These are phyloP conservation scores for Scarus forsteni DNA, from an alignment of 2,797 vertebrate species.

Conservation along the genomic window DNA sequence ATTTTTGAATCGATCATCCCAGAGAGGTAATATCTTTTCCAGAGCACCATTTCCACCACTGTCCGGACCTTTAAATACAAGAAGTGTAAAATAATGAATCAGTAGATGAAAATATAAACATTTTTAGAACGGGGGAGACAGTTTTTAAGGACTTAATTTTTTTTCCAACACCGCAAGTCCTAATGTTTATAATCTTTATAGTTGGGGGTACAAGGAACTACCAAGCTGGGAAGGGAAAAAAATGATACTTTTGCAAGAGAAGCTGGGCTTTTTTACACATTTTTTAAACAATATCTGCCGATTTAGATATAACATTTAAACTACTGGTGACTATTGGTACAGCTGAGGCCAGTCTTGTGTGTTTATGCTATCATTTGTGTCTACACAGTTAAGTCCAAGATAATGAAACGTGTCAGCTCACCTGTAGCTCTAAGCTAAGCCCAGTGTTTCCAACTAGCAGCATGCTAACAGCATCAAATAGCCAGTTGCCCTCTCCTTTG, in stretches of 20 bases:
- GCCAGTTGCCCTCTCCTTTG: slow-evolving; percentile 90
- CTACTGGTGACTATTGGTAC: too few species aligned
- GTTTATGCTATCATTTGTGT: neutral
- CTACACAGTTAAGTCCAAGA: neutral
- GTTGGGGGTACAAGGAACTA: too few species aligned
- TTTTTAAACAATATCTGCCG: too few species aligned
- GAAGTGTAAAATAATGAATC: neutral
- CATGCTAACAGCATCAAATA: slow-evolving; percentile 93
- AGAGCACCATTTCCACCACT: slow-evolving; percentile 95
- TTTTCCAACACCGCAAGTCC: too few species aligned
- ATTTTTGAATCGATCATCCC: slow-evolving; percentile 98
- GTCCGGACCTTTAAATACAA: slow-evolving; percentile 87
- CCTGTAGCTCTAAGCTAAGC: slow-evolving; percentile 93
- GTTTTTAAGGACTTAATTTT: too few species aligned
- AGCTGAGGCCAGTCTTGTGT: neutral
- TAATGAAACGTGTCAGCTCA: slow-evolving; percentile 71
- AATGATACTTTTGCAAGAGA: too few species aligned
- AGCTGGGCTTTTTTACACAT: too few species aligned
- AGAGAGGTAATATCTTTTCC: slow-evolving; percentile 93
- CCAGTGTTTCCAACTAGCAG: slow-evolving; percentile 89
- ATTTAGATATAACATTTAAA: too few species aligned
- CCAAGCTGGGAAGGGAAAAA: too few species aligned
- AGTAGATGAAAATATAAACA: neutral
- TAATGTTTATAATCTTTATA: too few species aligned
- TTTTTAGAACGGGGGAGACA: neutral